Evolutionary conservation across 2,113 vertebrate genomes (phyloP), one percentile per base, ranked within the genome.

Genomic region (Labeo catla): DNA sequence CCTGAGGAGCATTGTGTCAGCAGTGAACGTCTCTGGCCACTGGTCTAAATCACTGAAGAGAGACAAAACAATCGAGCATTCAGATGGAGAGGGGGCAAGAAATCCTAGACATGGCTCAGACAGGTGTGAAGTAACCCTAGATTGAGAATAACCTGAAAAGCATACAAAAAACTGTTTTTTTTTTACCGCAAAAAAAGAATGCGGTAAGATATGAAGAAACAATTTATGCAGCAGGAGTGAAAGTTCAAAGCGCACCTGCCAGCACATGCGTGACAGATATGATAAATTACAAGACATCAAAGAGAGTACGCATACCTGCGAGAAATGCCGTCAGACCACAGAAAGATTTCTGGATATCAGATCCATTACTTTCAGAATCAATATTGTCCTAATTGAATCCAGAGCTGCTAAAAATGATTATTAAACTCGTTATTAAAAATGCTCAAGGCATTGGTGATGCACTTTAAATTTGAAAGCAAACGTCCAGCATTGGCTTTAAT

Each of bases 401-500:
- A 59, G 52, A 57, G 15, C 15, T 39, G 21, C 57, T 9, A 43
- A 63, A 80, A 63, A 28, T 47, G 3, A 81, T 47, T 6, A 79
- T 61, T n/a, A 78, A 66, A 47, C 15, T 21, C 19, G 9, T 39
- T 34, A 13, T 23, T 19, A 11, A 79, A 52, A 12, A 47, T 8
- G 72, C 13, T 49, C 3, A 76, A 50, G 39, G 34, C 23, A 73
- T 34, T 65, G 28, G 47, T 16, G 16, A 82, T 61, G 39, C 63
- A 57, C 54, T 49, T 87, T 23, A 61, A 76, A n/a, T 45, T 28
- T 47, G 21, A 87, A 84, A 73, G 74, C 82, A 8, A 4, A 86
- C 21, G 79, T 50, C 87, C 84, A 76, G 84, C 84, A 76, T 86
- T 59, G 77, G 81, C 80, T 79, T 88, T 49, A 7, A 6, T 10